Evolutionary conservation across 23 tunicate species (phyloP), one percentile per base, ranked within the genome.

Genomic region (Aplidium turbinatum): DNA sequence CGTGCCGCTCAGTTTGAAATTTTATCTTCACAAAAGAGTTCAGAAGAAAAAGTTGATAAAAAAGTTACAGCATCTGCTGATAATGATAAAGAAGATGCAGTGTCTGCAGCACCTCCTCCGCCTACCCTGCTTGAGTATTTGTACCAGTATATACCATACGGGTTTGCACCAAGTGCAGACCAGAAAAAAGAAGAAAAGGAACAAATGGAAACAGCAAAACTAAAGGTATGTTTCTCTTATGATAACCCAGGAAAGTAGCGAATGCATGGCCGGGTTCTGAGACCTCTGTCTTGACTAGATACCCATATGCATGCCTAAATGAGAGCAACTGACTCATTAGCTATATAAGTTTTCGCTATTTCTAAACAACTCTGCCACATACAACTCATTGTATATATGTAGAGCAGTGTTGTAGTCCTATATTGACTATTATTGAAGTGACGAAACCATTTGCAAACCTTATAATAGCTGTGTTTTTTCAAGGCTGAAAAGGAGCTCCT

Each of bases 71-170:
- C 18, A 16, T 1, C 69, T 38, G 52, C 29, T 0, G 7, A 36
- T 36, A 27, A 38, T 7, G 87, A 52, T 32, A 31, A 36, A 54
- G 47, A 80, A 35, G 27, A 1, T 22, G 35, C 31, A 52, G 33
- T 19, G n/a, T 32, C 65, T 29, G 24, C 28, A 33, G 33, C 26
- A 5, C 31, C 20, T 29, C 57, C 34, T 36, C 69, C 81, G 25
- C 27, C 21, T 0, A 53, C 76, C n/a, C 31, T 83, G 46, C 73
- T 81, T 4, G 87, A 81, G 7, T 35, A 33, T 16, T 34, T 81
- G 50, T 81, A 71, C 35, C 71, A 72, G 35, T 81, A 70, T 48
- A 58, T 81, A 2, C 87, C 87, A 21, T 81, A 81, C 45, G 57
- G 69, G 7, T 42, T 23, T 57, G 4, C 23, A 18, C 2, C 48